A percentile compares a stretch with the other conserved stretches of the same genome.
Conservation (phyloP, 2,888 invertebrate species). For the Hymenopus coronatus region DNA sequence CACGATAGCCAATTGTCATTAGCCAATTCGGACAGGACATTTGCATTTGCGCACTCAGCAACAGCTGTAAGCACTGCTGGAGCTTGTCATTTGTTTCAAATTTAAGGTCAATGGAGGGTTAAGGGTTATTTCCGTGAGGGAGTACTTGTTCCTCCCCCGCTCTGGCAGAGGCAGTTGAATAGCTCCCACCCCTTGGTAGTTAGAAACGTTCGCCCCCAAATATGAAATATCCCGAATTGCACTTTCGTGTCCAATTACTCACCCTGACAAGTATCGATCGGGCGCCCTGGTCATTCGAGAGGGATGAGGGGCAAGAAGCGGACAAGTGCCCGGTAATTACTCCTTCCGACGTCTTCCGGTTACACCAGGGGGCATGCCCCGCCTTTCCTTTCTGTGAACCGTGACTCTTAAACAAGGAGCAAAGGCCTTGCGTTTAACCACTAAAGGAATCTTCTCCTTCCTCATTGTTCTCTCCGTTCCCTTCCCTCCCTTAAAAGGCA, state of each 20-base stretch:
- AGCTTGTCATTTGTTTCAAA: constrained; percentile 35
- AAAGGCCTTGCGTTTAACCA: background rate
- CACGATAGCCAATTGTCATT: constrained; percentile 27
- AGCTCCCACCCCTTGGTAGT: constrained; percentile 11
- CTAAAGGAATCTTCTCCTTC: background rate
- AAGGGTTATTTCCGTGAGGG: constrained; percentile 31
- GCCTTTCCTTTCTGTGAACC: background rate
- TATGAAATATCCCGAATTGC: constrained; percentile 34
- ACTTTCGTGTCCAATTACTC: constrained; percentile 35
- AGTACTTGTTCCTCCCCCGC: background rate
- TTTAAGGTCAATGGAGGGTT: constrained; percentile 36
- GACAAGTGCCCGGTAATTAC: constrained; percentile 1
- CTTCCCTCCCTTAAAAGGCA: background rate
- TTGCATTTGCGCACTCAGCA: constrained; percentile 34
- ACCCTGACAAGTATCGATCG: constrained; percentile 33
- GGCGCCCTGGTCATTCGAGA: constrained; percentile 21
- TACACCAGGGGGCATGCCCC: background rate
- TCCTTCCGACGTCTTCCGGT: background rate
- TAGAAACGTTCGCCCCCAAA: constrained; percentile 29
- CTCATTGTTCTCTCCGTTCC: background rate
- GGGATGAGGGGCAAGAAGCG: background rate
- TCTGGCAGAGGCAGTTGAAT: constrained; percentile 8
- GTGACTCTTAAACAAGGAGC: background rate
- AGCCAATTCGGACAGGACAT: constrained; percentile 29
- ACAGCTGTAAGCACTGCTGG: constrained; percentile 28